Base-by-base conservation (phyloP, 2,888 invertebrate species). In the Cancer borealis region DNA sequence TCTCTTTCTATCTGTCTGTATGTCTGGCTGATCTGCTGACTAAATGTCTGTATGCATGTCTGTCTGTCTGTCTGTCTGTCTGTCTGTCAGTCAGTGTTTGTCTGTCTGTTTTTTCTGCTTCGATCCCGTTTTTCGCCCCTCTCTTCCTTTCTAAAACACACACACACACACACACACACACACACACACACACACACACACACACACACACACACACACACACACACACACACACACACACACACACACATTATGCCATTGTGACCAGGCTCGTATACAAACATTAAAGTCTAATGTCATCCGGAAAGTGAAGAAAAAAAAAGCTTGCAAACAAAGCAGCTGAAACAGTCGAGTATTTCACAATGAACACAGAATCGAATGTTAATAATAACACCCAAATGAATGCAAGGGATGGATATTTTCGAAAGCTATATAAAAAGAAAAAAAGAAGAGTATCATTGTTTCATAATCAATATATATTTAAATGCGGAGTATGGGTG, bases 381-480 rank as follows among this genome's bases (percentile, higher is more conserved):
- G 66, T 66, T n/a, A 66, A 66, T 66, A 66, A 66, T 21, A 66
- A 66, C 66, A n/a, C 66, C 21, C n/a, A 66, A 66, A 66, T 66
- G 66, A 66, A 66, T 66, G n/a, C 66, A 66, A n/a, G n/a, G 3
- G 66, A n/a, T 66, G 66, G 66, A 66, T n/a, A 66, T 66, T 66
- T 66, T 66, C n/a, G 21, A n/a, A 66, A 66, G 66, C 66, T n/a
- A 66, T 66, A 6, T n/a, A n/a, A 6, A 21, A 66, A 54, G 14
- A 54, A 14, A 14, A 10, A 14, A 12, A 10, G 1, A 54, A 10
- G 54, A 0, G n/a, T 66, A 66, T 21, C n/a, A 66, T 66, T 66
- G 66, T 66, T 66, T n/a, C n/a, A 66, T 66, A 6, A 66, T 66
- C 66, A 66, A 66, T 66, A n/a, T 66, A n/a, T 66, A 66, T 54